Conservation (phyloP, 1,140 invertebrate genomes). For the Portunus trituberculatus region DNA sequence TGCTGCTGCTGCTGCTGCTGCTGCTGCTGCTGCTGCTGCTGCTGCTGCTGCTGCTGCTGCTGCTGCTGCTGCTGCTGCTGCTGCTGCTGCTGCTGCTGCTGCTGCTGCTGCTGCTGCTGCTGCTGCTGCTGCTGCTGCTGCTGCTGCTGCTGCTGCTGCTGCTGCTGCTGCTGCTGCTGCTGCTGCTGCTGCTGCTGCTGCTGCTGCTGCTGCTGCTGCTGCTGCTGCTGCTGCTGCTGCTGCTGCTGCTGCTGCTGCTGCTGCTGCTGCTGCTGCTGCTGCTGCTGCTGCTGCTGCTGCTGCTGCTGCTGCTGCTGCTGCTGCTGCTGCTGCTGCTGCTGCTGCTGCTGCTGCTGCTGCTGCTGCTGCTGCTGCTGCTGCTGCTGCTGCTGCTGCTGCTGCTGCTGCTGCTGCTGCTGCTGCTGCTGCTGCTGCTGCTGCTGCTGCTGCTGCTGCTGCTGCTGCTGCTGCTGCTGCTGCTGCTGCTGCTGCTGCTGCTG, state of each 20-base stretch:
- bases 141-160: not conserved
- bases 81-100: not conserved
- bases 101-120: not conserved
- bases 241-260: slow-evolving; percentile 7
- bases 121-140: not conserved
- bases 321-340: slow-evolving; percentile 1
- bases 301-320: slow-evolving; percentile 12
- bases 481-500: not conserved
- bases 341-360: slow-evolving; percentile 18
- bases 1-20: not conserved
- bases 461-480: not conserved
- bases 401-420: not conserved
- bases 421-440: slow-evolving; percentile 1
- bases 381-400: not conserved
- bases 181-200: not conserved
- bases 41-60: not conserved
- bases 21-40: slow-evolving; percentile 2
- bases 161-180: not conserved
- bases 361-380: not conserved
- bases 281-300: slow-evolving; percentile 6
- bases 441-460: not conserved
- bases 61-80: not conserved
- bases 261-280: not conserved
- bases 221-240: slow-evolving; percentile 6
- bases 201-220: slow-evolving; percentile 10